Base-by-base conservation (phyloP, 2,888 invertebrate species). In the Nipponacmea schrenckii region DNA sequence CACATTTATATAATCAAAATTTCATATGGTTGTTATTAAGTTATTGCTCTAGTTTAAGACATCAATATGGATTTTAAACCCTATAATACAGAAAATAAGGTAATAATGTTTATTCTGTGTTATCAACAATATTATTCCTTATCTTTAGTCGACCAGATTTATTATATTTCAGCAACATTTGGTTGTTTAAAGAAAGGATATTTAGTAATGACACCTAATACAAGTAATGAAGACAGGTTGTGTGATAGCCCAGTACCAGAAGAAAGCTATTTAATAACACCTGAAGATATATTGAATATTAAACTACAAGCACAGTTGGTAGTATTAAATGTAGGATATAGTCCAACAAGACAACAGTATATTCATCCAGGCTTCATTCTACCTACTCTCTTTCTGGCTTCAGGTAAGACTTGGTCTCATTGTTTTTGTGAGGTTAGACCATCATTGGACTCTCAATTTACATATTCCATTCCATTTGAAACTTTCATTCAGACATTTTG, bases 251-350 rank as follows among this genome's bases (percentile, higher is more conserved):
- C 75, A 0, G 79, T 81, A 12, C 39, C 69, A 26, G 80, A 83
- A 74, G 68, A 74, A 8, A 81, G 83, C 0, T 87, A 86, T 74
- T 67, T 86, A 20, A 78, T 88, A 27, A 81, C 83, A 14, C 74
- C 79, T 24, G 79, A 80, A 62, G 87, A 88, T 63, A 83, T 88
- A 26, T 71, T 83, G 14, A 79, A 78, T n/a, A 68, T 83, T 67
- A 78, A 79, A 66, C 73, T 86, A 65, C 76, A 68, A 5, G 86
- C 87, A 24, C 83, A 85, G 73, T 81, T 88, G 44, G 86, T 88
- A 2, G 85, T 86, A 2, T 76, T 87, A 20, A 86, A 83, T 74
- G 74, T 79, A 17, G 85, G 86, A 7, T 84, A 83, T 77, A 79
- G 78, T 27, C 74, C 83, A 1, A 74, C 78, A 69, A 72, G 80